A percentile compares a stretch with the other conserved stretches of the same genome.
phyloP scores from a whole-genome alignment of 2,113 vertebrate species.

The Salvator merianae region DNA sequence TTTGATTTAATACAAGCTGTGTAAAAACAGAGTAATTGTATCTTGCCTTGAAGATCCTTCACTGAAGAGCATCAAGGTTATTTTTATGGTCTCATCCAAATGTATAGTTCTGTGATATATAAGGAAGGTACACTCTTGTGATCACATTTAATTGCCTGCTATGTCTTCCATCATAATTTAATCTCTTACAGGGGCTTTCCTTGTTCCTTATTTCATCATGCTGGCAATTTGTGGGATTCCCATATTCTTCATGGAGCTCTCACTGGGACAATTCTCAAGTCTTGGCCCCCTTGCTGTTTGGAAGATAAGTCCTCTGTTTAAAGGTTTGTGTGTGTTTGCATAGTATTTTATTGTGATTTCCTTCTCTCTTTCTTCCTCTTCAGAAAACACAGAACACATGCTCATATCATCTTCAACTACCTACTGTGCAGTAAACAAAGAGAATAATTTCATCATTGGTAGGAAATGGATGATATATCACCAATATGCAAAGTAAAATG shows the following conservation, averaged over 20 bases:
- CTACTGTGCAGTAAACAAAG: neutral
- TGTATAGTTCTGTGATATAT: neutral
- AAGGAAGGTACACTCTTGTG: neutral
- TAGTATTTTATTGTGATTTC: neutral
- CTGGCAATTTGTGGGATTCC: constrained; percentile 82
- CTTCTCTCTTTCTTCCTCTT: neutral
- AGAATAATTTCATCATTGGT: neutral
- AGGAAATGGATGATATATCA: neutral
- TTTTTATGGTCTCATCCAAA: neutral
- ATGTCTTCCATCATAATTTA: neutral
- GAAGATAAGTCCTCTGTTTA: constrained; percentile 85
- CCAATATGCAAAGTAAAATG: neutral
- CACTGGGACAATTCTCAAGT: constrained; percentile 83
- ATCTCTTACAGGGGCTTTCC: constrained; percentile 75
- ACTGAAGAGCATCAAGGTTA: neutral
- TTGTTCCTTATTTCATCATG: constrained; percentile 85
- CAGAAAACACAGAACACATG: neutral
- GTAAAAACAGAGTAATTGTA: neutral
- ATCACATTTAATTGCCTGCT: neutral
- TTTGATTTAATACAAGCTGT: too few species aligned
- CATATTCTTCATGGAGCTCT: constrained; percentile 83
- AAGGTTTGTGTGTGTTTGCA: constrained; percentile 71
- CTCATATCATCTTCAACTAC: neutral
- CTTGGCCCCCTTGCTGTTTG: constrained; percentile 79
- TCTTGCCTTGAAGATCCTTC: neutral